Base-by-base conservation (phyloP, 1,140 invertebrate genomes). In the Notospermus geniculatus region DNA sequence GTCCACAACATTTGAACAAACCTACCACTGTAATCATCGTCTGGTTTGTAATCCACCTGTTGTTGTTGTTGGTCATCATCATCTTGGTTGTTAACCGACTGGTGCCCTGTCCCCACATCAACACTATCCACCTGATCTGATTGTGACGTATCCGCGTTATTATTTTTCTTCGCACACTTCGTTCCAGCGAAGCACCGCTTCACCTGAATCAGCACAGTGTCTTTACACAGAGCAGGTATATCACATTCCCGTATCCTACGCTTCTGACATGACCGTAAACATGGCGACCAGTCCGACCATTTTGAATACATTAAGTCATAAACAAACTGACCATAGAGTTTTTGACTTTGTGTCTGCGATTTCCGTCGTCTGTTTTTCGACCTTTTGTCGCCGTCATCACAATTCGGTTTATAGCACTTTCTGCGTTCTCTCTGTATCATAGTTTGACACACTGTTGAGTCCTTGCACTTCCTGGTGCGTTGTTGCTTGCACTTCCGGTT, bases 161-260 rank as follows among this genome's bases (percentile, higher is more conserved):
- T n/a, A 30, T 32, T 36, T 28, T 19, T 53, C n/a, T 17, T 45
- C 41, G 39, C 45, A 52, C 29, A 36, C 9, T 41, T 29, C n/a
- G 55, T 36, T 43, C 56, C 60, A 52, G 54, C 57, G 23, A 11
- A 59, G 59, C 92, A 96, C 68, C 90, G 91, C 5, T 91, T 90
- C 2, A 88, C 89, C 77, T 95, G 88, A 63, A 87, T 85, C 64
- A 93, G 85, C 50, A 89, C 85, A 72, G 88, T 87, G 39, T 85
- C 85, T 0, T 87, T 86, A 73, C 93, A 95, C 29, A 76, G 62
- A 22, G 65, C 32, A 7, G 58, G 60, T n/a, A 87, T 87, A 68
- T 85, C 87, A 74, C 92, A 95, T 74, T 86, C 86, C 74, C 91
- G 90, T 63, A 82, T 83, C 41, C 87, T 76, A 54, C 83, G 79